These are phyloP conservation scores for Lordiphosa andalusiaca DNA, from an alignment of 2,888 invertebrate genomes.

Conservation along the genomic window DNA sequence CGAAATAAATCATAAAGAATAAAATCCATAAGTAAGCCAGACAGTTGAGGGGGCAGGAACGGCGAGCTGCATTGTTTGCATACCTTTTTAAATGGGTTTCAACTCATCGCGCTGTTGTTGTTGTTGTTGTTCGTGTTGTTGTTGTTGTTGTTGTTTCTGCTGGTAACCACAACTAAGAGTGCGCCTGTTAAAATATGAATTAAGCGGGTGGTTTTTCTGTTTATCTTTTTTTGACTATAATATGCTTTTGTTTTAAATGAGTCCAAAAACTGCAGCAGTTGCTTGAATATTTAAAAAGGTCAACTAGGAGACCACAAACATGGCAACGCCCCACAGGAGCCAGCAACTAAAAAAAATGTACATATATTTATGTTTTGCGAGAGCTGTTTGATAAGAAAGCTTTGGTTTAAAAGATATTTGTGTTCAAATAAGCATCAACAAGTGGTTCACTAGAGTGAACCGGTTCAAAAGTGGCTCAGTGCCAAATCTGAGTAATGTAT, in stretches of 20 bases:
- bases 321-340: conserved; percentile 1
- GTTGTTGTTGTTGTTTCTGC: conserved; percentile 10
- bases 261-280: conserved; percentile 24
- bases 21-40: conserved; percentile 66
- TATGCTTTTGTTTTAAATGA: conserved; percentile 62
- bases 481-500: too few species aligned
- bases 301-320: conserved; percentile 29
- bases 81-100: conserved; percentile 68
- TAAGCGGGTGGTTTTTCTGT: conserved; percentile 44
- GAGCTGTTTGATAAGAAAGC: too few species aligned
- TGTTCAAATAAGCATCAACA: too few species aligned
- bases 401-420: too few species aligned
- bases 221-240: conserved; percentile 17
- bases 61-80: conserved; percentile 53
- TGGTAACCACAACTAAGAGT: conserved; percentile 65
- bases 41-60: conserved; percentile 21
- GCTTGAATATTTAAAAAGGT: conserved; percentile 46
- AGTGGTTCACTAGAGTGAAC: too few species aligned
- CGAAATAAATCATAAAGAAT: conserved; percentile 67
- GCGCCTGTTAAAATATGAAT: conserved; percentile 66
- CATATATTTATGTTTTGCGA: too few species aligned
- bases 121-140: conserved; percentile 17
- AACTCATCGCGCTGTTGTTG: conserved; percentile 36
- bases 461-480: too few species aligned
- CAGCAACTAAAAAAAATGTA: too few species aligned